Base-by-base conservation (phyloP, 2,113 vertebrate species). In the Actenoides lindsayi region DNA sequence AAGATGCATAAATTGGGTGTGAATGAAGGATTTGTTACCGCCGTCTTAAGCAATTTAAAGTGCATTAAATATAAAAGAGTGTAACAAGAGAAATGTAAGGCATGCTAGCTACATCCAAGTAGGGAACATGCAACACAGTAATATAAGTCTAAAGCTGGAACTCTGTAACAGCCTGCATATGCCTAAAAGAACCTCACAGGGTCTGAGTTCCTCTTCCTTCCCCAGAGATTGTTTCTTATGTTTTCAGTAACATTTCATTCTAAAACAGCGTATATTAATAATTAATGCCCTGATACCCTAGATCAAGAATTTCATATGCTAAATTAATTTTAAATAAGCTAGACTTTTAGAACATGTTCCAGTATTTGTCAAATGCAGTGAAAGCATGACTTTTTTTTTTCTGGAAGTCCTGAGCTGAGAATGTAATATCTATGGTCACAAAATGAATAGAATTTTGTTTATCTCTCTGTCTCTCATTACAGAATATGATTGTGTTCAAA, bases 71-170 rank as follows among this genome's bases (percentile, higher is more conserved):
- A 44, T 6, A 64, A 76, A 88, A 84, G 3, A 46, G 9, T 35
- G 4, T 24, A 78, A 74, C 5, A 51, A 62, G 42, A 24, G 18
- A 91, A 74, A 20, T 13, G 3, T 41, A 27, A 81, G 33, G 41
- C 24, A 33, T 0, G 0, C 20, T 84, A 27, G 16, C 39, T 64
- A 2, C 2, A 0, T 76, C 59, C 62, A 65, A 79, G 19, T 35
- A 35, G 5, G 18, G 30, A 94, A 35, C 48, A 64, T 0, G 2
- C 9, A 84, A 42, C 13, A 71, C 46, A 78, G 13, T 14, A 68
- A 15, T 30, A 28, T 8, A 4, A 83, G 3, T 15, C 20, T 68
- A 16, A 42, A 68, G 4, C 3, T 91, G 30, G 56, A 91, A 37
- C 2, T 50, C 41, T 35, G 9, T 37, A 51, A 24, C 20, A 79